Evolutionary conservation across 2,888 invertebrate species (phyloP).

Genomic region (Resseliella maxima): DNA sequence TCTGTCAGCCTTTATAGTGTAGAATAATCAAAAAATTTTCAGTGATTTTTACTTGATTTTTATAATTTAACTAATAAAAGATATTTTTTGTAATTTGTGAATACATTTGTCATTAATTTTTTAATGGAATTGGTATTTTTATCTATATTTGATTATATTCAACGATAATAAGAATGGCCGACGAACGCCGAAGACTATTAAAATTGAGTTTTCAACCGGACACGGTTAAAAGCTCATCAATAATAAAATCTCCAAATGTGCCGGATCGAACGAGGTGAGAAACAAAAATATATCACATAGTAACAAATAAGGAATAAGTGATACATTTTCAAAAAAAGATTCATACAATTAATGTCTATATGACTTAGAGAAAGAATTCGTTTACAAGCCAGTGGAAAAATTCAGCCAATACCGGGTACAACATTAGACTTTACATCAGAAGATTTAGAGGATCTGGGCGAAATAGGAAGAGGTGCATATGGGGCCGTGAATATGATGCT

Average conservation of each 20-base stretch:
- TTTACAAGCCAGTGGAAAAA: neutral
- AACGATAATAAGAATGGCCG: neutral
- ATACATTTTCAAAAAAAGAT: too few relatives aligned
- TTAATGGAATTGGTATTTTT: neutral
- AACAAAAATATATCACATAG: neutral
- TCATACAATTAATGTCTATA: too few relatives aligned
- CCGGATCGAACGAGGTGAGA: neutral
- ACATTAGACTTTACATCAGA: neutral
- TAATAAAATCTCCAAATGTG: neutral
- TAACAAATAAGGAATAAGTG: too few relatives aligned
- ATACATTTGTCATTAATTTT: neutral
- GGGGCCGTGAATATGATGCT: neutral
- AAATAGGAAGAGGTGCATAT: neutral
- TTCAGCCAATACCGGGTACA: neutral
- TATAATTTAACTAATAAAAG: too few relatives aligned
- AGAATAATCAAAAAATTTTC: too few relatives aligned
- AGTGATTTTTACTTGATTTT: too few relatives aligned
- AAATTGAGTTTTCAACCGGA: constrained; percentile 4
- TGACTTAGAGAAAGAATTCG: neutral
- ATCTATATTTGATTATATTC: neutral
- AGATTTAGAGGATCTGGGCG: neutral
- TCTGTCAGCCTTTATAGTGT: too few relatives aligned
- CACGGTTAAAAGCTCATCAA: neutral
- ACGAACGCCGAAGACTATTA: neutral
- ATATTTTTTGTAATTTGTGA: neutral